Percentiles rank a stretch among this genome's conserved stretches.
Conservation (phyloP, 2,113 vertebrate genomes). For the Dipodomys spectabilis region DNA sequence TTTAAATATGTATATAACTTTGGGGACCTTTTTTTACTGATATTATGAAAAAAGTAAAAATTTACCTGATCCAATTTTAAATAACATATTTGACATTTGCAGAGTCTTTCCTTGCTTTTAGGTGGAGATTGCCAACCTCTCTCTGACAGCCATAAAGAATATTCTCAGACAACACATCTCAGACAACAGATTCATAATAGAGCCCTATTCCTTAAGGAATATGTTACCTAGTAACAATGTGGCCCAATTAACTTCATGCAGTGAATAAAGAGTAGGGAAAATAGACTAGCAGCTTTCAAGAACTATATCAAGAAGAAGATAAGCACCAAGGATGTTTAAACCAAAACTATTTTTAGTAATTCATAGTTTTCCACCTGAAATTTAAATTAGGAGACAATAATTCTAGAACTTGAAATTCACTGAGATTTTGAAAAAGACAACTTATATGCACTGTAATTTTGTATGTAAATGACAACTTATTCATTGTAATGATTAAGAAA, state of each 20-base stretch:
- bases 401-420: not conserved
- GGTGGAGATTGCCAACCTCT: not conserved
- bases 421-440: not conserved
- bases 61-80: conserved; percentile 51
- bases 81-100: not conserved
- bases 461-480: not conserved
- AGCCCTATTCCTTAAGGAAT: not conserved
- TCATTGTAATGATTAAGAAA: not conserved
- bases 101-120: not conserved
- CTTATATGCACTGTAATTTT: too few relatives aligned
- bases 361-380: not conserved
- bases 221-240: not conserved
- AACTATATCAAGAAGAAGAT: not conserved
- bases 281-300: not conserved
- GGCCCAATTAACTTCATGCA: not conserved
- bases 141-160: not conserved
- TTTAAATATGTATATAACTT: not conserved
- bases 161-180: not conserved
- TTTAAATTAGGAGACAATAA: not conserved
- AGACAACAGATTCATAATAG: not conserved
- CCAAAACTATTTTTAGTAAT: not conserved
- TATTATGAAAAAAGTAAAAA: conserved; percentile 16
- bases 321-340: not conserved
- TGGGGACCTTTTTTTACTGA: not conserved
- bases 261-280: not conserved